Conservation (phyloP, 2,113 vertebrate genomes). For the Atlantisia rogersi region DNA sequence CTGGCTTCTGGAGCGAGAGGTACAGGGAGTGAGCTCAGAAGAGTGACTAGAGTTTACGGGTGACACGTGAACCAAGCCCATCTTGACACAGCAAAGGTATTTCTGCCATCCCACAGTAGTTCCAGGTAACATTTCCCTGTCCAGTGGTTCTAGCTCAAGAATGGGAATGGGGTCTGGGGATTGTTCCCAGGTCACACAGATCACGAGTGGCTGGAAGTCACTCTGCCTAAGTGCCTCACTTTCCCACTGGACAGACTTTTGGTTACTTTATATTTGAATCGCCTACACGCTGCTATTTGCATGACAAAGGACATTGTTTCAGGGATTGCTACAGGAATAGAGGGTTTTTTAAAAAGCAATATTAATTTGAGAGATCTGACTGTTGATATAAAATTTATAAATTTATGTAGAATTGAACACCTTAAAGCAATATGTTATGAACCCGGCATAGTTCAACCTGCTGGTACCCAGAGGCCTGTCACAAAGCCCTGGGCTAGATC, state of each 20-base stretch:
- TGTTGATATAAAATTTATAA: conserved; percentile 61
- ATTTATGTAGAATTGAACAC: conserved; percentile 15
- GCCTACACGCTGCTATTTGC: conserved; percentile 65
- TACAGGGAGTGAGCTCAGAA: conserved; percentile 43
- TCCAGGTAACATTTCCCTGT: conserved; percentile 13
- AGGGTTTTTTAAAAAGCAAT: conserved; percentile 52
- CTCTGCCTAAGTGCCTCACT: conserved; percentile 70
- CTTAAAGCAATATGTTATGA: conserved; percentile 46
- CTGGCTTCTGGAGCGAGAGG: background rate
- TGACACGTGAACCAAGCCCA: conserved; percentile 9
- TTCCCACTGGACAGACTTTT: conserved; percentile 48
- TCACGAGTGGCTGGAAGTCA: conserved; percentile 17
- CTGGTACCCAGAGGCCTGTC: conserved; percentile 39
- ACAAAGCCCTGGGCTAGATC: conserved; percentile 63
- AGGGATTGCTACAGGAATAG: conserved; percentile 62
- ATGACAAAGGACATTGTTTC: conserved; percentile 63
- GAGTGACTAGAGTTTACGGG: background rate
- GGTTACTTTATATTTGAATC: conserved; percentile 45
- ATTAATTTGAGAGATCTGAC: conserved; percentile 60
- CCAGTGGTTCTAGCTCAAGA: conserved; percentile 57
- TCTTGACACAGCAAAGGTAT: background rate
- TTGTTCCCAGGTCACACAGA: conserved; percentile 38
- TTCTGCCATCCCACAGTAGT: background rate
- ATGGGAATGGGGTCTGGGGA: background rate
- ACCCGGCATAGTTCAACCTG: background rate